phyloP scores from a whole-genome alignment of 2,113 vertebrate genomes.

The Sinocyclocheilus anshuiensis region DNA sequence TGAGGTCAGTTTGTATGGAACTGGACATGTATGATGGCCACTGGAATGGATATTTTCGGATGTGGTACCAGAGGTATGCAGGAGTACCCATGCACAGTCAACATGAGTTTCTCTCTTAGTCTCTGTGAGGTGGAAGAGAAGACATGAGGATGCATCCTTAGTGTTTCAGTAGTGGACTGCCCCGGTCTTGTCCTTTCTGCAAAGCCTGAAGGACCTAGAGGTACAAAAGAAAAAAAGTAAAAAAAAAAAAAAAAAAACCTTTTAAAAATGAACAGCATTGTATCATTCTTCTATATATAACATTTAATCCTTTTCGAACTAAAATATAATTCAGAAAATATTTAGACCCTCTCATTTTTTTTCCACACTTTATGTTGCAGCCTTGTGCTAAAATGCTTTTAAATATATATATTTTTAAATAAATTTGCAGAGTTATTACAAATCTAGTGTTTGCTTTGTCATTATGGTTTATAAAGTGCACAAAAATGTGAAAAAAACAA shows the following conservation, averaged over 20 bases:
- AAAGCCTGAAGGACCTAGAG: slow-evolving; percentile 84
- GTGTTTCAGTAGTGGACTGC: slow-evolving; percentile 84
- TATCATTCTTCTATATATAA: too few species aligned
- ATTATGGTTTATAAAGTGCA: too few species aligned
- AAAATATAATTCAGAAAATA: not conserved
- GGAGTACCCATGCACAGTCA: not conserved
- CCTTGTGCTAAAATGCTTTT: too few species aligned
- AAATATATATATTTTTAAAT: too few species aligned
- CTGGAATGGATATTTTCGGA: not conserved
- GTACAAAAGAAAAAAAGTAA: slow-evolving; percentile 4
- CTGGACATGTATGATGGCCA: not conserved
- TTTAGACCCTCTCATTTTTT: not conserved
- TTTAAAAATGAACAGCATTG: too few species aligned
- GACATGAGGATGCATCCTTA: slow-evolving; percentile 64
- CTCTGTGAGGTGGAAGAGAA: not conserved
- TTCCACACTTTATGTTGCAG: not conserved
- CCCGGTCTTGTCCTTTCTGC: slow-evolving; percentile 86
- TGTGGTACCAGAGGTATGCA: not conserved
- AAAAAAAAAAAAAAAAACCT: too few species aligned
- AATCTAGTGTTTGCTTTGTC: too few species aligned
- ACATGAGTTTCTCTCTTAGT: slow-evolving; percentile 11
- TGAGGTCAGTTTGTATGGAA: not conserved
- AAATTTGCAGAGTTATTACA: too few species aligned
- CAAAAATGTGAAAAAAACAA: too few species aligned
- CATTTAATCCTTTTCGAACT: not conserved